A percentile compares a stretch with the other conserved stretches of the same genome.
Evolutionary conservation across 92 coral and sea anemone species (phyloP).

Genomic region (Plumapathes pennacea): DNA sequence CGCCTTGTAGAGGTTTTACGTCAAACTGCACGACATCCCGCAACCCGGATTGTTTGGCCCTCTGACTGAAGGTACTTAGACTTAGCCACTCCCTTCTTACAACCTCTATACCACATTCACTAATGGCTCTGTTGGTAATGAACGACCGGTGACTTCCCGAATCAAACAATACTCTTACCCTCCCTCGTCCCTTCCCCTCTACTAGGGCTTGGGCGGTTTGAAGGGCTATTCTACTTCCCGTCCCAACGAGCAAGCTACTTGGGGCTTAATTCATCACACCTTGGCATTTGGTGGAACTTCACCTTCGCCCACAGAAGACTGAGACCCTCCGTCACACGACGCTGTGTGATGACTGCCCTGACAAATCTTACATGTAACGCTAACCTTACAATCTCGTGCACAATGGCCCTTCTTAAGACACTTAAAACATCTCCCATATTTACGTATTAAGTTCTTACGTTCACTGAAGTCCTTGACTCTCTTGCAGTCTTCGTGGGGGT

Average conservation of each 20-base stretch:
- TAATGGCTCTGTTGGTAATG: conserved; percentile 20
- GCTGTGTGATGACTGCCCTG: neutral
- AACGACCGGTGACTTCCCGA: conserved; percentile 36
- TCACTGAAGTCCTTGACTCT: conserved; percentile 4
- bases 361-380: neutral
- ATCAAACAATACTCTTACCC: conserved; percentile 49
- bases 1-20: conserved; percentile 23
- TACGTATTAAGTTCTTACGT: conserved; percentile 25
- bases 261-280: neutral
- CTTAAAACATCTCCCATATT: conserved; percentile 41
- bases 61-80: conserved; percentile 26
- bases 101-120: conserved; percentile 8
- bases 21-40: conserved; percentile 30
- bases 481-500: conserved; percentile 18
- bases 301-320: conserved; percentile 4
- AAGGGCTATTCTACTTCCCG: conserved; percentile 31
- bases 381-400: conserved; percentile 7
- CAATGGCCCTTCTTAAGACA: conserved; percentile 33
- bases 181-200: conserved; percentile 28
- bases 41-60: conserved; percentile 4
- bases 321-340: neutral
- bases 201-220: conserved; percentile 41
- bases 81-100: conserved; percentile 47
- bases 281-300: conserved; percentile 3
- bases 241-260: conserved; percentile 24